Base-by-base conservation (phyloP, 35 echinoderm and acorn worm genomes). In the Patiria miniata region DNA sequence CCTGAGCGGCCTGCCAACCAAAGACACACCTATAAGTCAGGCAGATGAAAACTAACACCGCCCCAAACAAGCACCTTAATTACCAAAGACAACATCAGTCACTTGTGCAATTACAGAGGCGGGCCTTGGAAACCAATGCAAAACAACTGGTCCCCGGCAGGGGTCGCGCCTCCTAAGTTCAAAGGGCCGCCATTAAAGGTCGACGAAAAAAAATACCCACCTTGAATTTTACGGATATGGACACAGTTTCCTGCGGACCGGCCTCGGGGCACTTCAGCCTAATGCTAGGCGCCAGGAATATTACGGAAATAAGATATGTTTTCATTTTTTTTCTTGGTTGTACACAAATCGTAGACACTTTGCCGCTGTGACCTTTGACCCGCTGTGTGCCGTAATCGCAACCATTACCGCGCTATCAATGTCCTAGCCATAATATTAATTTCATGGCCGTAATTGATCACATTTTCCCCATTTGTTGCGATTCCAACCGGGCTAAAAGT, bases 381-480 rank as follows among this genome's bases (percentile, higher is more conserved):
- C 21, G 34, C 26, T 0, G 57, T 10, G 34, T 2, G 14, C 65
- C 34, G 7, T 36, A 73, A 73, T 73, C 22, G 34, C 30, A 21
- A 26, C 34, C 26, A 30, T 73, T 73, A 32, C 65, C 23, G 26
- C 34, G 3, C 15, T 73, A 73, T 73, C 65, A 73, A 73, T 73
- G 29, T 34, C 34, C 23, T 73, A 73, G 65, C 65, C 65, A 73
- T 73, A 73, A 73, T 73, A 73, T 73, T 73, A 73, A 73, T 73
- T 73, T 73, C 8, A 34, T 73, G 26, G 26, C 0, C 26, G 65
- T 73, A 73, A 73, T 73, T 34, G 65, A 73, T 73, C 42, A 47
- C 42, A 47, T 47, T 47, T 47, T 47, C 12, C 42, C 42, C 42
- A 47, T 47, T 47, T 47, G 4, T 47, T 12, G 42, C 42, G n/a